Base-by-base conservation (phyloP, 2,797 vertebrate species). In the Astyanax mexicanus region DNA sequence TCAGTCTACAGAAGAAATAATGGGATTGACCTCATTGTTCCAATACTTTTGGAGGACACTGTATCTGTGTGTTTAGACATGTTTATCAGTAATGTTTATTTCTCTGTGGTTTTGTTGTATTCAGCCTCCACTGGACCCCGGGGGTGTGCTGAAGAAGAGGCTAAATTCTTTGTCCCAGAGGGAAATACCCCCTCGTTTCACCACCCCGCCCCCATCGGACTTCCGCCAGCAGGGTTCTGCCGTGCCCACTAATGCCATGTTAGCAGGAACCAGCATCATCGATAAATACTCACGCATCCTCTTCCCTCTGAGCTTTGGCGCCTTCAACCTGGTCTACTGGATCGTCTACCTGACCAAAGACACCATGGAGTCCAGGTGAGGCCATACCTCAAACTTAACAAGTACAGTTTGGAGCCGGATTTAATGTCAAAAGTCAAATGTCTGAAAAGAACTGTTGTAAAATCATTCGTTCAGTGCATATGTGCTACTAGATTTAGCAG, bases 251-350 rank as follows among this genome's bases (percentile, higher is more conserved):
- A 79, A 90, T 89, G 85, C 88, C 15, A 79, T 89, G 13, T 85
- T 94, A 61, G 95, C 94, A 40, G 95, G 93, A 19, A 96, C 96
- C 44, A 98, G 97, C 88, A 98, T 98, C 93, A 98, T 98, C 69
- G 97, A 98, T 85, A 95, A 97, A 77, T 98, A 98, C 84, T 98
- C 97, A 5, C 95, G 97, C 85, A 96, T 98, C 77, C 96, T 98
- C 78, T 98, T 98, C 32, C 97, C 97, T 0, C 94, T 98, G 71
- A 97, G 96, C 0, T 98, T 98, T 82, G 96, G 96, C 75, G 97
- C 96, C 82, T 98, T 98, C 90, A 98, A 98, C 90, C 91, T 98
- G 74, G 96, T 98, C 27, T 98, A 98, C 89, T 98, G 97, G 97
- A 93, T 98, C 7, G 96, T 98, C 84, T 98, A 98, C 86, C 96